Conservation (phyloP, 2,797 vertebrate species). For the Rhyacichthys aspro region DNA sequence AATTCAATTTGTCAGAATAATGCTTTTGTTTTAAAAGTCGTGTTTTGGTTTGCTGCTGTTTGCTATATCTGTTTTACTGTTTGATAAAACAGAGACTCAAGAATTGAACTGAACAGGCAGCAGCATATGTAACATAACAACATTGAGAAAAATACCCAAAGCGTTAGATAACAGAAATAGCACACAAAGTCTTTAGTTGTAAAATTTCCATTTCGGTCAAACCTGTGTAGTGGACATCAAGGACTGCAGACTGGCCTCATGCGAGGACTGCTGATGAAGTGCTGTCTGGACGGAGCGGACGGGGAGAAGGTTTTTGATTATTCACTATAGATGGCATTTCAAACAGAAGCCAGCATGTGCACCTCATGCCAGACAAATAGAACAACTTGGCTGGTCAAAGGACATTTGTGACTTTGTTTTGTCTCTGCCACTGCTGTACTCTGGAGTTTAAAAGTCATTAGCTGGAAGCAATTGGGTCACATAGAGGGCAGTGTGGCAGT, state of each 20-base stretch:
- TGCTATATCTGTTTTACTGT: constrained; percentile 37
- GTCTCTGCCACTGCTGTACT: constrained; percentile 63
- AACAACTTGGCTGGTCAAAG: constrained; percentile 63
- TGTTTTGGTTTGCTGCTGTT: constrained; percentile 46
- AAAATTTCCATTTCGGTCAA: constrained; percentile 41
- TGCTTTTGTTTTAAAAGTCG: constrained; percentile 49
- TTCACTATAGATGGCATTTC: constrained; percentile 61
- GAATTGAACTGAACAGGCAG: constrained; percentile 40
- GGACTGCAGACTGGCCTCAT: constrained; percentile 46
- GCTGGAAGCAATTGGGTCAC: constrained; percentile 51
- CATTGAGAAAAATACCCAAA: constrained; percentile 28
- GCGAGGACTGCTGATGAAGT: constrained; percentile 62
- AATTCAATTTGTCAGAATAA: constrained; percentile 62
- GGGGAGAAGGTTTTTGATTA: constrained; percentile 72
- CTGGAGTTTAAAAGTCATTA: constrained; percentile 70
- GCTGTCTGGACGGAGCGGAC: constrained; percentile 50
- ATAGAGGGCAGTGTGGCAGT: constrained; percentile 29
- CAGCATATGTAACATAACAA: constrained; percentile 16
- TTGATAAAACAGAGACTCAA: constrained; percentile 21
- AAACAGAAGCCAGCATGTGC: constrained; percentile 56
- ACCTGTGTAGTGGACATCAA: constrained; percentile 58
- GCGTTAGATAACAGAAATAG: constrained; percentile 29
- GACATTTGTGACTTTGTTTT: constrained; percentile 58
- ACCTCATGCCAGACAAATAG: constrained; percentile 53
- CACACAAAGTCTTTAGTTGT: constrained; percentile 27